phyloP scores from a whole-genome alignment of 2,888 invertebrate genomes.

The Meteorus cinctellus region DNA sequence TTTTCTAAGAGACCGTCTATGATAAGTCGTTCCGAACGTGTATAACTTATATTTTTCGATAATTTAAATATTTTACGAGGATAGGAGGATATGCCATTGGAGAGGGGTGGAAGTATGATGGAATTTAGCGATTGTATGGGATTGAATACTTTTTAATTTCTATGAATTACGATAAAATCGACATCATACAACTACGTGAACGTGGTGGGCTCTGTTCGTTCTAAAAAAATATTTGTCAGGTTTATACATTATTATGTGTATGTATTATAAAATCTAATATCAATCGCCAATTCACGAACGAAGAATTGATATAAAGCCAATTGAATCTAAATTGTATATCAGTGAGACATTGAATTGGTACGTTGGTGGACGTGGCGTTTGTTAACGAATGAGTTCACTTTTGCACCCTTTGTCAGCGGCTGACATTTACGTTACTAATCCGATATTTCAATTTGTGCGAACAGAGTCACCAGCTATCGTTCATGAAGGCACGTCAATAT shows the following conservation, averaged over 20 bases:
- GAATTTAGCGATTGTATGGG: constrained; percentile 26
- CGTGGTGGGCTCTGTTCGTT: constrained; percentile 32
- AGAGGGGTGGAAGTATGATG: constrained; percentile 36
- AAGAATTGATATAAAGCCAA: constrained; percentile 5
- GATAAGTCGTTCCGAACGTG: constrained; percentile 58
- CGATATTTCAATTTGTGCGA: constrained; percentile 34
- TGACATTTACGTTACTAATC: constrained; percentile 32
- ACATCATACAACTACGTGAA: constrained; percentile 41
- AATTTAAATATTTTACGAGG: constrained; percentile 29
- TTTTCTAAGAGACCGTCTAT: constrained; percentile 60
- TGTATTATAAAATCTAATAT: not conserved
- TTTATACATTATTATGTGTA: not conserved
- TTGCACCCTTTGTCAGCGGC: not conserved
- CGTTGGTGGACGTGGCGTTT: constrained; percentile 16
- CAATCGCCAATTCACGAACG: constrained; percentile 4
- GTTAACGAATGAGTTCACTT: constrained; percentile 29
- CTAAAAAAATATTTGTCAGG: not conserved
- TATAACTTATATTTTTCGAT: constrained; percentile 50
- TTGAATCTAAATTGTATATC: constrained; percentile 19
- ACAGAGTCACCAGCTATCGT: constrained; percentile 40
- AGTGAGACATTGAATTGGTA: constrained; percentile 22
- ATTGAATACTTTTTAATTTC: constrained; percentile 43
- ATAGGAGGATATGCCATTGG: constrained; percentile 28
- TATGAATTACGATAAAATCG: constrained; percentile 49
- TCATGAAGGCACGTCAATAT: constrained; percentile 41